A percentile compares a stretch with the other conserved stretches of the same genome.
Evolutionary conservation across 2,797 vertebrate genomes (phyloP).

Genomic region (Myotis vivesi): DNA sequence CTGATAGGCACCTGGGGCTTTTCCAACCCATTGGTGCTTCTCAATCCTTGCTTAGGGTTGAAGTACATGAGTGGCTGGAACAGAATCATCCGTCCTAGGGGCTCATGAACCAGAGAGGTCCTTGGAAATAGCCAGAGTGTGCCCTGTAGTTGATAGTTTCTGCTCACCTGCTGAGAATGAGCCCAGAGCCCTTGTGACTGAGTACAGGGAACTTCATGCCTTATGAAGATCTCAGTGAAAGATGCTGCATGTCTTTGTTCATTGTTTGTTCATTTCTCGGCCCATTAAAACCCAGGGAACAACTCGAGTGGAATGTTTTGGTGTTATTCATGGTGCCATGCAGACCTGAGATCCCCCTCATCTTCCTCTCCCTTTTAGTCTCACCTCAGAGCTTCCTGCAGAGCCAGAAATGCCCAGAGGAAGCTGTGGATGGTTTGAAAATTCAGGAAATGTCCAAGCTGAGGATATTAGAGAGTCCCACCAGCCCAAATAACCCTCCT

Average conservation of each 20-base stretch:
- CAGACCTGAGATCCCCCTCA: not conserved
- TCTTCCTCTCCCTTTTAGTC: not conserved
- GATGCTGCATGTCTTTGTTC: not conserved
- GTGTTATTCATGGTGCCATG: not conserved
- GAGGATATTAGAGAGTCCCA: not conserved
- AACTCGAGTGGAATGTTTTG: not conserved
- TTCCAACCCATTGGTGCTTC: no score
- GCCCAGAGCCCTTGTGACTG: not conserved
- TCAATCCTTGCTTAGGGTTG: not conserved
- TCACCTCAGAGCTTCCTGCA: not conserved
- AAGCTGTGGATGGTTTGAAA: not conserved
- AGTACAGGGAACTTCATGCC: not conserved
- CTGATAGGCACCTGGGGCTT: not conserved
- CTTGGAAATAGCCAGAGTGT: not conserved
- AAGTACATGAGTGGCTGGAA: slow-evolving; percentile 2
- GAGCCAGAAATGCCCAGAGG: not conserved
- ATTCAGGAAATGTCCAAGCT: not conserved
- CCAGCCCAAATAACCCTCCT: not conserved
- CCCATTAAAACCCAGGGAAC: not conserved
- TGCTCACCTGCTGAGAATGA: not conserved
- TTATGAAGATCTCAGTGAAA: not conserved
- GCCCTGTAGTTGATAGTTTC: not conserved
- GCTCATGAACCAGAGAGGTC: not conserved
- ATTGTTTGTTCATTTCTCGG: not conserved
- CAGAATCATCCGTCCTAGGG: not conserved